Base-by-base conservation (phyloP, 1,140 invertebrate genomes). In the Calliopsis andreniformis region DNA sequence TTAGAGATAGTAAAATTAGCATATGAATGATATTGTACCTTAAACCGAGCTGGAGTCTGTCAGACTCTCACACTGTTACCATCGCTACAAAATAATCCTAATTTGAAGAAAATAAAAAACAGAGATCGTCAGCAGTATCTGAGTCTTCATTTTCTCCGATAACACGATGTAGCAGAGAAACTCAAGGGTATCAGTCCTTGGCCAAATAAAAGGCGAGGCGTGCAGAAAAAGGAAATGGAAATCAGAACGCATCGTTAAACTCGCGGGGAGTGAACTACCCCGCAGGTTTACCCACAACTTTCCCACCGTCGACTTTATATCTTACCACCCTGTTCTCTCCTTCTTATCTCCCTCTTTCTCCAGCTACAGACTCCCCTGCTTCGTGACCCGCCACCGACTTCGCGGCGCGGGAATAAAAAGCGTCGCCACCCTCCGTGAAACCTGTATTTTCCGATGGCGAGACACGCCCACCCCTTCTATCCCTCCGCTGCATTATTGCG, bases 161-260 rank as follows among this genome's bases (percentile, higher is more conserved):
- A n/a, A n/a, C n/a, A n/a, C n/a, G n/a, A n/a, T n/a, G n/a, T 14
- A 35, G n/a, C n/a, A 28, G 10, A 28, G 49, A 14, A 28, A 35
- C 55, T 16, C n/a, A 18, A 20, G 35, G 7, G 30, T 16, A 6
- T 10, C 23, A 2, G 0, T 14, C 14, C 25, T 14, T 3, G 3
- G 10, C 16, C 4, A 28, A 61, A 20, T 53, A 23, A 62, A 62
- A 55, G 25, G 49, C 16, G n/a, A 18, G n/a, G 23, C 47, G 25
- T 3, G 43, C 16, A 2, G 47, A 45, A 73, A 66, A 73, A 73
- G 49, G 49, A n/a, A 45, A 73, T 73, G 70, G 49, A 66, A 73
- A 73, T 73, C 39, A 73, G 70, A 73, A 32, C 47, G 70, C 12
- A 20, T 66, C 70, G 70, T 73, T 73, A 73, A 55, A 66, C 49